Percentiles rank a stretch among this genome's conserved stretches.
These are phyloP conservation scores for Temnothorax unifasciatus DNA, from an alignment of 2,888 invertebrate genomes.

Conservation along the genomic window DNA sequence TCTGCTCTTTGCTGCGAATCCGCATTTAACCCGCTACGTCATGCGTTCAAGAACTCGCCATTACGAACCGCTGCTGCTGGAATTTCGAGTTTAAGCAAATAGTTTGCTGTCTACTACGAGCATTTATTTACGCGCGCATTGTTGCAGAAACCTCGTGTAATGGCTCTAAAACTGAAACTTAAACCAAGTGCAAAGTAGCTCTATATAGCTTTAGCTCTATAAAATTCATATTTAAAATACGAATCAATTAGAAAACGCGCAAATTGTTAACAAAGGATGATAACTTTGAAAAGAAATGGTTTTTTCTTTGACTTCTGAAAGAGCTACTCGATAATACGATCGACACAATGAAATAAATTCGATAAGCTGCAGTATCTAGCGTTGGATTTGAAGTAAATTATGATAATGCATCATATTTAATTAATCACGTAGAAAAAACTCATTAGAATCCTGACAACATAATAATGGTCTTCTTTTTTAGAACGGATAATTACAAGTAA, in stretches of 20 bases:
- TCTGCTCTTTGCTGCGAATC: slow-evolving; percentile 2
- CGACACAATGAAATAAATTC: background rate
- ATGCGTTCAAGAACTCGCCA: slow-evolving; percentile 30
- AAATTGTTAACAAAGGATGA: background rate
- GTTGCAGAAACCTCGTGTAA: slow-evolving; percentile 36
- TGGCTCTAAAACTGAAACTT: slow-evolving; percentile 15
- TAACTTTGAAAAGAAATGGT: background rate
- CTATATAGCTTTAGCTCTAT: background rate
- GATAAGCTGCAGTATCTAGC: background rate
- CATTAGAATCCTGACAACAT: background rate
- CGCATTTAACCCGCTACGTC: slow-evolving; percentile 17
- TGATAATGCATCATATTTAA: background rate
- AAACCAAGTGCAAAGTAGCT: background rate
- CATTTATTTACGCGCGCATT: slow-evolving; percentile 45
- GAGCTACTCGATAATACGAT: background rate
- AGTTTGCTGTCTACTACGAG: slow-evolving; percentile 33
- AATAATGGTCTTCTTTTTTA: background rate
- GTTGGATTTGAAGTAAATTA: background rate
- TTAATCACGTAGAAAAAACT: background rate
- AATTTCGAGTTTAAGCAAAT: slow-evolving; percentile 51
- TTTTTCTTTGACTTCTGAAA: background rate
- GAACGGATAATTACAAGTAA: slow-evolving; percentile 23
- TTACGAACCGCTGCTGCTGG: slow-evolving; percentile 15
- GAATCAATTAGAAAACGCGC: background rate
- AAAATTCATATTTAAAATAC: background rate